A percentile compares a stretch with the other conserved stretches of the same genome.
phyloP scores from a whole-genome alignment of 2,888 invertebrate species.

The Nasonia oneida region DNA sequence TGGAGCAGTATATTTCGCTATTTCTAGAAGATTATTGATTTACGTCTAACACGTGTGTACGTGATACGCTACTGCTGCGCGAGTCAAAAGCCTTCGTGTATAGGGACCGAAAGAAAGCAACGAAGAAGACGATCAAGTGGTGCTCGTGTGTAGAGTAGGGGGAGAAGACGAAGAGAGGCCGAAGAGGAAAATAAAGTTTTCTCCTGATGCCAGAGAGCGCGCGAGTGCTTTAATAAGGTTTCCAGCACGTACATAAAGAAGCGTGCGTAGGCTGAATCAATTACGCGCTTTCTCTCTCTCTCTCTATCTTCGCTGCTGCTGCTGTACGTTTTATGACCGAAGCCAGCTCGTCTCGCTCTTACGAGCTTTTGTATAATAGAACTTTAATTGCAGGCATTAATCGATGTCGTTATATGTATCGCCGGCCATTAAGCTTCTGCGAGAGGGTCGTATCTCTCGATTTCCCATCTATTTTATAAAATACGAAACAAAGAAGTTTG shows the following conservation, averaged over 20 bases:
- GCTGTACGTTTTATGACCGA: conserved; percentile 31
- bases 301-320: neutral
- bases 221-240: conserved; percentile 53
- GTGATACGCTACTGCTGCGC: neutral
- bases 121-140: neutral
- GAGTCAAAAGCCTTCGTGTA: neutral
- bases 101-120: neutral
- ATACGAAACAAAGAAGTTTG: neutral
- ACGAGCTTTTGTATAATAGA: conserved; percentile 1
- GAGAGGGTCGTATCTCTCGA: no score
- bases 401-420: neutral
- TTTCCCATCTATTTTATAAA: neutral
- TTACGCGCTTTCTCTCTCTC: conserved; percentile 17
- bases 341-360: neutral
- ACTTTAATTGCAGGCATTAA: conserved; percentile 43
- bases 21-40: conserved; percentile 8
- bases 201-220: neutral
- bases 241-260: conserved; percentile 17
- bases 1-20: neutral
- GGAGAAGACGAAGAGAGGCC: neutral
- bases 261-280: conserved; percentile 55
- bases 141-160: no score
- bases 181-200: conserved; percentile 13
- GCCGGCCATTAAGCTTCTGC: no score
- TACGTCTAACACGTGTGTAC: neutral